A percentile compares a stretch with the other conserved stretches of the same genome.
These are phyloP conservation scores for Hoplostethus mediterraneus DNA, from an alignment of 2,797 vertebrate species.

Conservation along the genomic window DNA sequence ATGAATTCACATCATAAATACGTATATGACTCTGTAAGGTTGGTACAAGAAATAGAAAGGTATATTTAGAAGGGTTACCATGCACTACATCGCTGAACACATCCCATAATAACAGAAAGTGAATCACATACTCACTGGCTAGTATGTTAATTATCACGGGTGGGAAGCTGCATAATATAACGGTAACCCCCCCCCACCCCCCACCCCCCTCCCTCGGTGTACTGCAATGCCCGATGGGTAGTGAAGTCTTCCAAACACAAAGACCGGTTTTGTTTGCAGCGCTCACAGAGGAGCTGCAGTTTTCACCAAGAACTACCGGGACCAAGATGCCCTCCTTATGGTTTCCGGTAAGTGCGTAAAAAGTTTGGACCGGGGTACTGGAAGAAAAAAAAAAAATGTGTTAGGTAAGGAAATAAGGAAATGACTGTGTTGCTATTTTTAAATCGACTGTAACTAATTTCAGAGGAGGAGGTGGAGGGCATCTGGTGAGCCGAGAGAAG, in stretches of 20 bases:
- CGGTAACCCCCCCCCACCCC: slow-evolving; percentile 44
- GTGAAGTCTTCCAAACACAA: slow-evolving; percentile 68
- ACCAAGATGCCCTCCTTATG: slow-evolving; percentile 73
- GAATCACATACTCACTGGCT: too few relatives aligned
- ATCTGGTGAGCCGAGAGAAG: slow-evolving; percentile 39
- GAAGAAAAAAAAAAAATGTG: slow-evolving; percentile 63
- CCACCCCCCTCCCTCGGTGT: slow-evolving; percentile 32
- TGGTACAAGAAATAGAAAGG: too few relatives aligned
- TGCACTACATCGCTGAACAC: too few relatives aligned
- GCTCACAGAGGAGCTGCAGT: slow-evolving; percentile 30
- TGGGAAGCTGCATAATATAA: slow-evolving; percentile 44
- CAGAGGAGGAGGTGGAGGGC: slow-evolving; percentile 50
- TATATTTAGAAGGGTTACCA: too few relatives aligned
- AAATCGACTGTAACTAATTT: slow-evolving; percentile 58
- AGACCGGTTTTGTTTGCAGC: slow-evolving; percentile 32
- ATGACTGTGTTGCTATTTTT: slow-evolving; percentile 66
- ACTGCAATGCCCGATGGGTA: slow-evolving; percentile 77
- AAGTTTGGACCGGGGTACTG: slow-evolving; percentile 79
- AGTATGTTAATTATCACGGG: neutral
- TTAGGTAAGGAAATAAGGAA: slow-evolving; percentile 75
- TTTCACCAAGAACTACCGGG: slow-evolving; percentile 78
- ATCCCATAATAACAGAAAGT: too few relatives aligned
- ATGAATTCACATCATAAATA: too few relatives aligned
- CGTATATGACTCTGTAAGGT: too few relatives aligned
- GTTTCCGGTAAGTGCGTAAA: slow-evolving; percentile 81